These are phyloP conservation scores for Sinonovacula constricta DNA, from an alignment of 1,140 invertebrate species.

Conservation along the genomic window DNA sequence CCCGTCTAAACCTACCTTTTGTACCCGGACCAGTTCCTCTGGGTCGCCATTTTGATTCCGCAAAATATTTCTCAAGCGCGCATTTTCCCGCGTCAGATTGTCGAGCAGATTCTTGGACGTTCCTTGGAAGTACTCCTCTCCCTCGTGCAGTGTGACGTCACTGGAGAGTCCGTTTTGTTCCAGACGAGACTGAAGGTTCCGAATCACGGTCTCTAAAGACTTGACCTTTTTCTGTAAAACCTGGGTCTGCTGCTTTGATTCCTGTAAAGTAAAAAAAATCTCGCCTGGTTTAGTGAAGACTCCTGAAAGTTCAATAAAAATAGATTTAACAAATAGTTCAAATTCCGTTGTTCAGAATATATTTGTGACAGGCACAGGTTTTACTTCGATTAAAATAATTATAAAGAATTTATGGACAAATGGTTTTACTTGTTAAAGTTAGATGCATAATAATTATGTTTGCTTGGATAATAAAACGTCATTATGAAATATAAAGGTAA, in stretches of 20 bases:
- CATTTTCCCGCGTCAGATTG: constrained; percentile 71
- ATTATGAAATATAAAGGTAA: too few species aligned
- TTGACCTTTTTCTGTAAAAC: constrained; percentile 56
- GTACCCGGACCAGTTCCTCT: constrained; percentile 56
- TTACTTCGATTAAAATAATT: too few species aligned
- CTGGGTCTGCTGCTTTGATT: constrained; percentile 63
- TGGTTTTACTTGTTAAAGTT: too few species aligned
- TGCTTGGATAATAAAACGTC: too few species aligned
- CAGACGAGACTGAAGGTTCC: constrained; percentile 70
- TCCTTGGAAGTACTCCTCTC: constrained; percentile 68
- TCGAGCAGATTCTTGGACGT: constrained; percentile 69
- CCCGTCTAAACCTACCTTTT: constrained; percentile 51
- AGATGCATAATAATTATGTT: too few species aligned
- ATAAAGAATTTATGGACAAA: too few species aligned
- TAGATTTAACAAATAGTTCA: too few species aligned
- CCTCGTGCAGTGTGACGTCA: constrained; percentile 60
- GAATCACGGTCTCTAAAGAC: constrained; percentile 64
- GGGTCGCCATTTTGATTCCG: constrained; percentile 52
- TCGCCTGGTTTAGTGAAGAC: too few species aligned
- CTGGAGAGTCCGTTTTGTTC: constrained; percentile 59
- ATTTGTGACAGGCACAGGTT: too few species aligned
- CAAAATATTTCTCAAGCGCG: constrained; percentile 61
- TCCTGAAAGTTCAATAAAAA: too few species aligned
- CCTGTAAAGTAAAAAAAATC: too few species aligned
- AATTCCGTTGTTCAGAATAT: too few species aligned